phyloP scores from a whole-genome alignment of 2,888 invertebrate species.

The Lymantria dispar region DNA sequence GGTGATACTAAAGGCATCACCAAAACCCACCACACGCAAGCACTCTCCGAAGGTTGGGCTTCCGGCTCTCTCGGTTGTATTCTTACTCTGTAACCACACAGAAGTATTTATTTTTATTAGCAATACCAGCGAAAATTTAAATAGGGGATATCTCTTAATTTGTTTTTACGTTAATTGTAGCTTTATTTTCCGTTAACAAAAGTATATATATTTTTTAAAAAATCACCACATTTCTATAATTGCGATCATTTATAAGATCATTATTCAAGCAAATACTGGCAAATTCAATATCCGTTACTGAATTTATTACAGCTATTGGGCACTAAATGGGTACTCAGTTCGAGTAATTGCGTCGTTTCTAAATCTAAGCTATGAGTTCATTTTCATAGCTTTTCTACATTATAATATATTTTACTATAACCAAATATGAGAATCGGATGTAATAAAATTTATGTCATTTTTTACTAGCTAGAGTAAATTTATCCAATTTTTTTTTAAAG shows the following conservation, averaged over 20 bases:
- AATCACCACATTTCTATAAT: not conserved
- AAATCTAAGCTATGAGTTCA: not conserved
- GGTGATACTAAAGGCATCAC: too few relatives aligned
- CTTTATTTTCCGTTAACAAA: not conserved
- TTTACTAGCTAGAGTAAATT: too few relatives aligned
- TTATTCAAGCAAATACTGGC: slow-evolving; percentile 14
- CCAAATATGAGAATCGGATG: not conserved
- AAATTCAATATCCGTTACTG: slow-evolving; percentile 20
- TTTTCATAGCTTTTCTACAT: not conserved
- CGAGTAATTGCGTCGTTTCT: not conserved
- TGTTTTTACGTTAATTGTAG: too few relatives aligned
- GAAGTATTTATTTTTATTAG: too few relatives aligned
- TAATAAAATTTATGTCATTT: too few relatives aligned
- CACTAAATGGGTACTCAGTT: slow-evolving; percentile 8
- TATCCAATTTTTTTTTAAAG: too few relatives aligned
- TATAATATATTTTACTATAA: not conserved
- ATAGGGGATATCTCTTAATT: too few relatives aligned
- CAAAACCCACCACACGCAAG: too few relatives aligned
- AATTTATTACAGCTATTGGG: slow-evolving; percentile 22
- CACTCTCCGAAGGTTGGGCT: too few relatives aligned
- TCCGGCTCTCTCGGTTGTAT: too few relatives aligned
- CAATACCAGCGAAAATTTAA: too few relatives aligned
- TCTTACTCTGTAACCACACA: too few relatives aligned
- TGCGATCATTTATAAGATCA: slow-evolving; percentile 11
- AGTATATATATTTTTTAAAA: not conserved